phyloP scores from a whole-genome alignment of 2,888 invertebrate species.

The Rhamphomyia laevipes region DNA sequence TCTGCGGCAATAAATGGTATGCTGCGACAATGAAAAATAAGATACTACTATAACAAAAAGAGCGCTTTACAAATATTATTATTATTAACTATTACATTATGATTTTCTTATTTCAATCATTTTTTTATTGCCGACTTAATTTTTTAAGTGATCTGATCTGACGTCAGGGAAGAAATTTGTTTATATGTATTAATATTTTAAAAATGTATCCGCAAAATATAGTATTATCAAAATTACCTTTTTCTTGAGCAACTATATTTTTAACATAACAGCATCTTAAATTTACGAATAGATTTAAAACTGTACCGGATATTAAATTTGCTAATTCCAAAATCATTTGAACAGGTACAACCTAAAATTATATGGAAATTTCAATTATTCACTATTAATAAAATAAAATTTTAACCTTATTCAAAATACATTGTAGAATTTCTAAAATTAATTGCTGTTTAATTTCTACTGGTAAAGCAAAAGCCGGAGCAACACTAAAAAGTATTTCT shows the following conservation, averaged over 20 bases:
- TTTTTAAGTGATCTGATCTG: no score
- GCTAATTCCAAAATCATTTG: conserved; percentile 67
- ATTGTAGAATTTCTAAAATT: conserved; percentile 63
- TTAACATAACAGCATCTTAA: conserved; percentile 53
- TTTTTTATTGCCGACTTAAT: no score
- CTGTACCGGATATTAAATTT: conserved; percentile 65
- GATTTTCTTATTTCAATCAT: no score
- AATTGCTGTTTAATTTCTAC: conserved; percentile 58
- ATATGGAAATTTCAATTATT: background rate
- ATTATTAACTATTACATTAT: no score
- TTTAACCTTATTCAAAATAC: conserved; percentile 58
- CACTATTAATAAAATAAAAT: background rate
- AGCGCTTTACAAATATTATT: no score
- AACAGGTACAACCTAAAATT: conserved; percentile 40
- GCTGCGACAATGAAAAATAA: no score
- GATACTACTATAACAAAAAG: no score
- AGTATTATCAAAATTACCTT: no score
- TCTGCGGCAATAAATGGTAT: no score
- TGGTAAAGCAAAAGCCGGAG: conserved; percentile 60
- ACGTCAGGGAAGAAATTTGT: no score
- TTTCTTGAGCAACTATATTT: background rate
- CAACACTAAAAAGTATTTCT: conserved; percentile 70
- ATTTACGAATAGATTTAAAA: conserved; percentile 65
- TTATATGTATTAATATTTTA: no score
- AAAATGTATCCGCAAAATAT: no score